Conservation (phyloP, 2,797 vertebrate species). For the Aeoliscus strigatus region DNA sequence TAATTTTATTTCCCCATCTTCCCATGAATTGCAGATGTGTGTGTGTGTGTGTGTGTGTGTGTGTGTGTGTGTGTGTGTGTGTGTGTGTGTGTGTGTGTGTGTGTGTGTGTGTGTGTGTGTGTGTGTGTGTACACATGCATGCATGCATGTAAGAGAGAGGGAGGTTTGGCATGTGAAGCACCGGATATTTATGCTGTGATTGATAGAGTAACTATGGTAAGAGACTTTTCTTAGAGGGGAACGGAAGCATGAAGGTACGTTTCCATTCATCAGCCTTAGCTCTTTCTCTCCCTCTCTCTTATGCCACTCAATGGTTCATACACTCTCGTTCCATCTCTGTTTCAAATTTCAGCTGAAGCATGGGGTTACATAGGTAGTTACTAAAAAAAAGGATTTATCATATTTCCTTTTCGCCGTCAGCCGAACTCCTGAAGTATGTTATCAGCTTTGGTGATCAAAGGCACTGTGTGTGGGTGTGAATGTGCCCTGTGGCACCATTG, state of each 20-base stretch:
- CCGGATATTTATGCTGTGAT: slow-evolving; percentile 49
- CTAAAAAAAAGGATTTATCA: slow-evolving; percentile 67
- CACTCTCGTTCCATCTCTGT: slow-evolving; percentile 32
- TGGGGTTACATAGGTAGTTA: slow-evolving; percentile 49
- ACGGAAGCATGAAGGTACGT: slow-evolving; percentile 57
- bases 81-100: slow-evolving; percentile 32
- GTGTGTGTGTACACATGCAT: slow-evolving; percentile 63
- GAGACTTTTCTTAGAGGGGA: slow-evolving; percentile 47
- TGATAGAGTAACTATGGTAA: slow-evolving; percentile 50
- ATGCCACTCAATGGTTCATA: too few relatives aligned
- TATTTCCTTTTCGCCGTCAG: slow-evolving; percentile 50
- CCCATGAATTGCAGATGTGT: slow-evolving; percentile 10
- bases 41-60: slow-evolving; percentile 33
- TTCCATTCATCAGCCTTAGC: slow-evolving; percentile 53
- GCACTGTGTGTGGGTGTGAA: slow-evolving; percentile 54
- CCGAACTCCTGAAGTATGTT: slow-evolving; percentile 61
- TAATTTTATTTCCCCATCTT: too few relatives aligned
- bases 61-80: slow-evolving; percentile 13
- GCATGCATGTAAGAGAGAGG: slow-evolving; percentile 7
- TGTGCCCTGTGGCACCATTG: slow-evolving; percentile 61
- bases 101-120: slow-evolving; percentile 9
- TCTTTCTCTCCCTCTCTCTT: slow-evolving; percentile 28
- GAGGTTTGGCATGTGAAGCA: slow-evolving; percentile 14
- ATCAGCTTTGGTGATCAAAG: slow-evolving; percentile 61
- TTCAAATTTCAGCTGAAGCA: slow-evolving; percentile 51